These are phyloP conservation scores for Antheraea yamamai DNA, from an alignment of 2,888 invertebrate species.

Conservation along the genomic window DNA sequence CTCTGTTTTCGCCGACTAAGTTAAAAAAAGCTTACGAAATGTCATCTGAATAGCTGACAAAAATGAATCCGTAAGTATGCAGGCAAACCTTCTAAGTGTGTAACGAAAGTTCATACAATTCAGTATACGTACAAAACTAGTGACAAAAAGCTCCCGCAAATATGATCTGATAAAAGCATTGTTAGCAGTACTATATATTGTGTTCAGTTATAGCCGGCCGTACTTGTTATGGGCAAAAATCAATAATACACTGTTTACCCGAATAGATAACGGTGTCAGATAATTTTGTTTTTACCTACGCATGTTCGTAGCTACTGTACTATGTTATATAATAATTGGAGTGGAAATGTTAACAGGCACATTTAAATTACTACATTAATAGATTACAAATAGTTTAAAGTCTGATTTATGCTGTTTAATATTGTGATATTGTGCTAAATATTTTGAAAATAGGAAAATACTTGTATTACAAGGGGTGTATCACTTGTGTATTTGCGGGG, in stretches of 20 bases:
- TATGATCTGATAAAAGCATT: conserved; percentile 4
- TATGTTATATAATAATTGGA: neutral
- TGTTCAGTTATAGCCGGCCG: conserved; percentile 13
- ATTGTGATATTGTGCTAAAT: too few relatives aligned
- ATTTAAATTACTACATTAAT: too few relatives aligned
- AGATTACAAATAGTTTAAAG: too few relatives aligned
- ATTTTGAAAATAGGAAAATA: too few relatives aligned
- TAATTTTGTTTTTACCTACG: conserved; percentile 20
- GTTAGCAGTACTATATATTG: neutral
- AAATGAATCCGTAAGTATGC: too few relatives aligned
- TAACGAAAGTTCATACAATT: neutral
- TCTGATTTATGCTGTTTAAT: too few relatives aligned
- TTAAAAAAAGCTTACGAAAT: too few relatives aligned
- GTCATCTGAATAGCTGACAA: too few relatives aligned
- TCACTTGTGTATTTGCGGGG: too few relatives aligned
- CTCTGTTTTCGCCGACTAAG: too few relatives aligned
- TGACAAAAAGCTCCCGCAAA: neutral
- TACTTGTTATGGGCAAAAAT: conserved; percentile 35
- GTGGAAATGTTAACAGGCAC: neutral
- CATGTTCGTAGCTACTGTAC: conserved; percentile 13
- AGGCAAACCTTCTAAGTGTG: too few relatives aligned
- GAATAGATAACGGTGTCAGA: conserved; percentile 26
- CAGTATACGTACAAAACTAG: neutral
- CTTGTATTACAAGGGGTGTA: too few relatives aligned
- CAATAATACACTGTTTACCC: conserved; percentile 37